Conservation (phyloP, 1,140 invertebrate genomes). For the Coptotermes formosanus region DNA sequence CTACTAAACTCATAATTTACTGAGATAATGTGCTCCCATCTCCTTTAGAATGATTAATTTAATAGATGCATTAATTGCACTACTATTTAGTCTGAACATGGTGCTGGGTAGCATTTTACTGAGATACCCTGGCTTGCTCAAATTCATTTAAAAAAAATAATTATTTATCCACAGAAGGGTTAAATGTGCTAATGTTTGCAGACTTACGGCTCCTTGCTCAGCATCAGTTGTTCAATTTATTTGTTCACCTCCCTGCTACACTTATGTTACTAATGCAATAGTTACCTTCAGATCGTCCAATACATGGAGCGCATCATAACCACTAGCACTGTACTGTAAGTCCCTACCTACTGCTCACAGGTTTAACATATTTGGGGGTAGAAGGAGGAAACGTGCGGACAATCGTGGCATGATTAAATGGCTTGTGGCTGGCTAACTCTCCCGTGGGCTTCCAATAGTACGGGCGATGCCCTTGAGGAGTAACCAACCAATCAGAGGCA, state of each 20-base stretch:
- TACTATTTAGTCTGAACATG: no score
- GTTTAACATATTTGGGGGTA: slow-evolving; percentile 11
- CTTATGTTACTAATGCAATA: slow-evolving; percentile 1
- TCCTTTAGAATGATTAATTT: no score
- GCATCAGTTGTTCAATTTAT: no score
- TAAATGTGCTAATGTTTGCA: no score
- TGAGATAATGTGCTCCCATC: no score
- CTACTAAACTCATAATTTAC: no score
- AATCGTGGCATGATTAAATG: slow-evolving; percentile 28
- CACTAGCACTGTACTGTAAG: slow-evolving; percentile 5
- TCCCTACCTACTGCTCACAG: background rate
- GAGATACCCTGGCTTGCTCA: no score
- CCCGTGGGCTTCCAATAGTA: slow-evolving; percentile 30
- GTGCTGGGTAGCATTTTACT: no score
- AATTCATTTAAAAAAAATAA: no score
- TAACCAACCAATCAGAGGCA: slow-evolving; percentile 36
- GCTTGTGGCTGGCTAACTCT: slow-evolving; percentile 29
- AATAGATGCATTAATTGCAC: no score
- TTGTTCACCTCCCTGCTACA: slow-evolving; percentile 2
- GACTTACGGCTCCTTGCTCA: no score
- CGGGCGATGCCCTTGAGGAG: slow-evolving; percentile 31
- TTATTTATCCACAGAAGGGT: no score
- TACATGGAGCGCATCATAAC: background rate
- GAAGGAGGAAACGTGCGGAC: slow-evolving; percentile 27
- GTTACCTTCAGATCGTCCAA: slow-evolving; percentile 6